Evolutionary conservation across 2,797 vertebrate genomes (phyloP).

Genomic region (Gallinago nigripennis): DNA sequence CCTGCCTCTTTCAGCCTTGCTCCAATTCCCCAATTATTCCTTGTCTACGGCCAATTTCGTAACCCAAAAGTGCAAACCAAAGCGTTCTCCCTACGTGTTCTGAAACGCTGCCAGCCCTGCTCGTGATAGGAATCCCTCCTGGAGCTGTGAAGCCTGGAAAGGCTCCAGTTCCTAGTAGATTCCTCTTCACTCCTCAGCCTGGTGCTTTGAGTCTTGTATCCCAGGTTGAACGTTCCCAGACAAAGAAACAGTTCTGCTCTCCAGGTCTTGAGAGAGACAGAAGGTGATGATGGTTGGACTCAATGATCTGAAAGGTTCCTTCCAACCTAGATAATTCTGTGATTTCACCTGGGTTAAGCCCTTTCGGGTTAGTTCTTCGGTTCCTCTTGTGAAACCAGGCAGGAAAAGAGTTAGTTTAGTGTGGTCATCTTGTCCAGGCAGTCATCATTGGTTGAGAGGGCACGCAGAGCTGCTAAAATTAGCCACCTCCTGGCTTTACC

Average conservation of each 20-base stretch:
- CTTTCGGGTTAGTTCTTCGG: not conserved
- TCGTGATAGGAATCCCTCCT: conserved; percentile 41
- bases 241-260: no score
- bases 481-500: not conserved
- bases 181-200: not conserved
- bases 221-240: no score
- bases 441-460: not conserved
- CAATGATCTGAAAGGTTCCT: not conserved
- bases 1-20: not conserved
- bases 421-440: not conserved
- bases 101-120: conserved; percentile 8
- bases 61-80: conserved; percentile 6
- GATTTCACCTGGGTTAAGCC: not conserved
- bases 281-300: not conserved
- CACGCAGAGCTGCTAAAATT: not conserved
- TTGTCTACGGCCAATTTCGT: not conserved
- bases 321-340: not conserved
- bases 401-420: not conserved
- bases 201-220: not conserved
- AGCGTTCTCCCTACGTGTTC: not conserved
- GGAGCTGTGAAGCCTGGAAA: conserved; percentile 35
- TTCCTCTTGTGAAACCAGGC: not conserved
- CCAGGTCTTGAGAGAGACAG: not conserved
- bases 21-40: not conserved
- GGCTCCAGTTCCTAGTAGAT: conserved; percentile 13